A percentile compares a stretch with the other conserved stretches of the same genome.
phyloP scores from a whole-genome alignment of 2,888 invertebrate genomes.

The Amphipyra tragopoginis region DNA sequence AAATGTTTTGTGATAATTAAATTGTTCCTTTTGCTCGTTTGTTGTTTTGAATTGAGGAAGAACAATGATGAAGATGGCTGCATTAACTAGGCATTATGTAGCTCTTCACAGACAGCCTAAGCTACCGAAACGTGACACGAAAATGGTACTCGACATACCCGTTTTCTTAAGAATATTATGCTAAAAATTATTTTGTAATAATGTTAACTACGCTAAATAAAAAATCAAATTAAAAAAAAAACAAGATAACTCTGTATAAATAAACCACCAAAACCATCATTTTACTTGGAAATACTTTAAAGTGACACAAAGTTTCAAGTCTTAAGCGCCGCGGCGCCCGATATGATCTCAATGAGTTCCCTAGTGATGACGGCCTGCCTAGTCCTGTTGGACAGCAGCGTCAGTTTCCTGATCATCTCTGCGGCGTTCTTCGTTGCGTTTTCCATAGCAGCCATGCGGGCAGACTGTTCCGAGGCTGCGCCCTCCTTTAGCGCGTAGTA shows the following conservation, averaged over 20 bases:
- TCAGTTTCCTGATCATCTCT: slow-evolving; percentile 94
- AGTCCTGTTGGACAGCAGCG: slow-evolving; percentile 93
- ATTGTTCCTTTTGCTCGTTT: slow-evolving; percentile 25
- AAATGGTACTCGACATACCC: too few relatives aligned
- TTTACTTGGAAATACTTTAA: neutral
- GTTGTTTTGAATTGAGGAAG: slow-evolving; percentile 5
- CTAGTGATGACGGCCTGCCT: slow-evolving; percentile 96
- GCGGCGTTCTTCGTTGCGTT: slow-evolving; percentile 95
- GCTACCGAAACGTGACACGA: too few relatives aligned
- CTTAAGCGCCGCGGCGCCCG: slow-evolving; percentile 95
- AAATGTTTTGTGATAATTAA: slow-evolving; percentile 49
- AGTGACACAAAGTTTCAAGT: neutral
- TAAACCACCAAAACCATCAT: neutral
- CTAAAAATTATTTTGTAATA: too few relatives aligned
- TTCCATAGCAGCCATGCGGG: slow-evolving; percentile 96
- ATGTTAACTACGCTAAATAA: too few relatives aligned
- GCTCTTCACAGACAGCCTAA: too few relatives aligned
- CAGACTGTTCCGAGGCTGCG: slow-evolving; percentile 94
- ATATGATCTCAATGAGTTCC: slow-evolving; percentile 97
- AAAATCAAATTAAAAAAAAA: too few relatives aligned
- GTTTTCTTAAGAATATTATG: too few relatives aligned
- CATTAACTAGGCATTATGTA: too few relatives aligned
- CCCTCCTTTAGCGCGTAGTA: slow-evolving; percentile 94
- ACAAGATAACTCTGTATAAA: too few relatives aligned
- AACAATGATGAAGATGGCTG: neutral